phyloP scores from a whole-genome alignment of 2,888 invertebrate genomes.

The Muschampia plurimacula region DNA sequence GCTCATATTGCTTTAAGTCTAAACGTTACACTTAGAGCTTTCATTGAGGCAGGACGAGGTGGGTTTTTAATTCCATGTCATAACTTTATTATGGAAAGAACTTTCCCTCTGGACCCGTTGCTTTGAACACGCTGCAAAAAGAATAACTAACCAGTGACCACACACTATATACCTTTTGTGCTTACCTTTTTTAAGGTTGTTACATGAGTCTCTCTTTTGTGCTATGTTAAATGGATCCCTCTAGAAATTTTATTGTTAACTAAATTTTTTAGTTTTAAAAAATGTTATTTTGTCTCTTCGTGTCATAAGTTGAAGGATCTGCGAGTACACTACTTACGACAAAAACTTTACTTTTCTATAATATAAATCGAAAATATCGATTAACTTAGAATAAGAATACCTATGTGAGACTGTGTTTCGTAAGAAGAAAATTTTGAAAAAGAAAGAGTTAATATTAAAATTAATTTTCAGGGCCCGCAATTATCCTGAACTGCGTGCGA shows the following conservation, averaged over 20 bases:
- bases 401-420: not conserved
- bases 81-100: conserved; percentile 35
- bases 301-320: not conserved
- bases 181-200: not conserved
- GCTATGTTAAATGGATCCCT: not conserved
- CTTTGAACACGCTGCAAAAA: conserved; percentile 26
- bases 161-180: conserved; percentile 15
- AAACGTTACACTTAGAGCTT: conserved; percentile 44
- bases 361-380: not conserved
- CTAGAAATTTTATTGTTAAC: not conserved
- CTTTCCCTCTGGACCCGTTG: not conserved
- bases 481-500: conserved; percentile 77
- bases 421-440: not conserved
- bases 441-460: conserved; percentile 46
- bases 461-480: conserved; percentile 80
- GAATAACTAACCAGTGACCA: conserved; percentile 24
- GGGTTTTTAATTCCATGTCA: conserved; percentile 37
- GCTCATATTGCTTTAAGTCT: conserved; percentile 48
- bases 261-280: not conserved
- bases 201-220: not conserved
- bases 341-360: not conserved
- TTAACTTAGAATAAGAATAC: not conserved
- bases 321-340: too few species aligned
- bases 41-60: conserved; percentile 30
- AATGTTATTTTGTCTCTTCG: not conserved